Conservation (phyloP, 2,797 vertebrate species). For the Lagodon rhomboides region DNA sequence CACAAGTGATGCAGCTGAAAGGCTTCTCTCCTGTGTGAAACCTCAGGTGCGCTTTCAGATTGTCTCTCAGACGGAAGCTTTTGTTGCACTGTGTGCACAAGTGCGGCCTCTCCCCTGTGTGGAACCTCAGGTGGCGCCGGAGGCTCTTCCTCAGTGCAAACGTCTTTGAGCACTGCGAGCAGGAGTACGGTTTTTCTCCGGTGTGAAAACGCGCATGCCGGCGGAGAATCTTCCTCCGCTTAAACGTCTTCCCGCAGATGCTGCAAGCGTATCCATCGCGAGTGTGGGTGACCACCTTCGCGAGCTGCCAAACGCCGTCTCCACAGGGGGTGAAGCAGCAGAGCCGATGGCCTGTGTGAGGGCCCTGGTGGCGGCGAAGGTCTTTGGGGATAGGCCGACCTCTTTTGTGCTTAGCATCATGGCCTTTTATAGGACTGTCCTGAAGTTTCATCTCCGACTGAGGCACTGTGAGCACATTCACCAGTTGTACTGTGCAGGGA, state of each 20-base stretch:
- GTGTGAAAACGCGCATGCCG: slow-evolving; percentile 86
- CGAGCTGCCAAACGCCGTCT: slow-evolving; percentile 73
- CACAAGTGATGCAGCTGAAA: slow-evolving; percentile 74
- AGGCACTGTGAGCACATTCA: slow-evolving; percentile 68
- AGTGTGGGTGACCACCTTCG: slow-evolving; percentile 49
- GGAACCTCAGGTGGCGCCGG: slow-evolving; percentile 81
- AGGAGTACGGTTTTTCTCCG: slow-evolving; percentile 83
- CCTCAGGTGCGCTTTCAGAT: slow-evolving; percentile 82
- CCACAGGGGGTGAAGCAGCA: slow-evolving; percentile 76
- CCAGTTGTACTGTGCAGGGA: slow-evolving; percentile 80
- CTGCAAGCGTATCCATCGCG: slow-evolving; percentile 74
- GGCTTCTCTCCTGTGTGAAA: slow-evolving; percentile 85
- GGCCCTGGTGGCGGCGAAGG: slow-evolving; percentile 73
- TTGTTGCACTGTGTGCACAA: slow-evolving; percentile 79
- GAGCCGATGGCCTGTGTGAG: slow-evolving; percentile 78
- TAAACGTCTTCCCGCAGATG: slow-evolving; percentile 81
- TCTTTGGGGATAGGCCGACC: slow-evolving; percentile 69
- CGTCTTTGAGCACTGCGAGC: slow-evolving; percentile 71
- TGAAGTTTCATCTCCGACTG: neutral
- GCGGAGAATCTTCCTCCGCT: slow-evolving; percentile 80
- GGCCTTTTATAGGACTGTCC: neutral
- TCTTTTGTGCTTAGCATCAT: neutral
- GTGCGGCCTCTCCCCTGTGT: slow-evolving; percentile 84
- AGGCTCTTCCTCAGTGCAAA: slow-evolving; percentile 84
- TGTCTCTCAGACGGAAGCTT: slow-evolving; percentile 82